These are phyloP conservation scores for Acromyrmex charruanus DNA, from an alignment of 1,140 invertebrate species.

Conservation along the genomic window DNA sequence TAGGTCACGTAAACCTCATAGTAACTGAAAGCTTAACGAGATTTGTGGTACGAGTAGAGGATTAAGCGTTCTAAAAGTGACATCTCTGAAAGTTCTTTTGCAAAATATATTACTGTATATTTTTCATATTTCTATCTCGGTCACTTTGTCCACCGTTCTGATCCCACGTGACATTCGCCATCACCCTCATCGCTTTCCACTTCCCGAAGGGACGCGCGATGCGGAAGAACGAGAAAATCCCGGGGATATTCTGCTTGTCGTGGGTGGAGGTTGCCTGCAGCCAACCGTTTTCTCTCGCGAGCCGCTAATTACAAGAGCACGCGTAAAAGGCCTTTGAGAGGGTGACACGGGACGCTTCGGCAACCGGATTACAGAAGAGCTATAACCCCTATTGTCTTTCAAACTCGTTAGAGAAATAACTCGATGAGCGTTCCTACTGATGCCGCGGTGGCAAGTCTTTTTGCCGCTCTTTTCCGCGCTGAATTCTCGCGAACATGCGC, in stretches of 20 bases:
- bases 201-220: neutral
- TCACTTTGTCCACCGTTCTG: neutral
- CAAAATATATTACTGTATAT: neutral
- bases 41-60: constrained; percentile 13
- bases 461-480: constrained; percentile 17
- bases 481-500: constrained; percentile 52
- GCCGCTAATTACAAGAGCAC: constrained; percentile 58
- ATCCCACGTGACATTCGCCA: neutral
- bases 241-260: neutral
- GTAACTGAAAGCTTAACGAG: constrained; percentile 11
- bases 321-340: constrained; percentile 57
- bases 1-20: neutral
- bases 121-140: constrained; percentile 22
- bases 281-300: constrained; percentile 40
- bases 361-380: constrained; percentile 53
- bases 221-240: constrained; percentile 27
- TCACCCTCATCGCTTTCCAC: neutral
- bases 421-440: constrained; percentile 31
- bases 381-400: constrained; percentile 65
- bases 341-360: constrained; percentile 49
- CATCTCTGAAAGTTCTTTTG: constrained; percentile 27
- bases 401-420: constrained; percentile 63
- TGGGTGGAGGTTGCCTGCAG: neutral
- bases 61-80: constrained; percentile 14
- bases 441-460: constrained; percentile 3